Percentiles rank a stretch among this genome's conserved stretches.
phyloP scores from a whole-genome alignment of 2,113 vertebrate species.

The Amphiprion percula region DNA sequence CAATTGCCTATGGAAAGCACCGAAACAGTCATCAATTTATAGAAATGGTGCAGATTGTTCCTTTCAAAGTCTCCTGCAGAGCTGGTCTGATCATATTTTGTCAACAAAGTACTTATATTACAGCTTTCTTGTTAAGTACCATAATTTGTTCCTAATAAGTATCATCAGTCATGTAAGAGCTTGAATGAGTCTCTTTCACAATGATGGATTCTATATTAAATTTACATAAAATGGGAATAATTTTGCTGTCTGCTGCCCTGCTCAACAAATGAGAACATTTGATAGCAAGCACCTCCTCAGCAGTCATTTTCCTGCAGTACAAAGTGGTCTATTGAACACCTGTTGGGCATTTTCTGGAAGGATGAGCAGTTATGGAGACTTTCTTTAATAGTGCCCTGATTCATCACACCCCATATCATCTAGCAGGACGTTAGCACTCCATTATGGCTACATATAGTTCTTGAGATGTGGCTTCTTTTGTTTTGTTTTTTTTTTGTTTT shows the following conservation, averaged over 20 bases:
- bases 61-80: neutral
- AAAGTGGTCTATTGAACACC: slow-evolving; percentile 21
- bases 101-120: slow-evolving; percentile 20
- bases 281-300: slow-evolving; percentile 21
- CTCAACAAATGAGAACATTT: slow-evolving; percentile 25
- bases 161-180: slow-evolving; percentile 31
- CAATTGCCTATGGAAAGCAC: slow-evolving; percentile 7
- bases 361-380: neutral
- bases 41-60: neutral
- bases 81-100: neutral
- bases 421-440: neutral
- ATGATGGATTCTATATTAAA: slow-evolving; percentile 37
- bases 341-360: slow-evolving; percentile 17
- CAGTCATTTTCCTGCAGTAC: slow-evolving; percentile 5
- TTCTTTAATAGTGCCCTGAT: neutral
- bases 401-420: neutral
- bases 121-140: slow-evolving; percentile 1
- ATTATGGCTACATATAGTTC: neutral
- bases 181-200: slow-evolving; percentile 32
- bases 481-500: too few species aligned
- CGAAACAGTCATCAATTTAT: slow-evolving; percentile 30
- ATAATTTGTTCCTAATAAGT: slow-evolving; percentile 32
- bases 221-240: slow-evolving; percentile 28
- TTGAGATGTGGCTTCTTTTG: neutral
- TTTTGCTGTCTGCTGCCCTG: slow-evolving; percentile 5